Percentiles rank a stretch among this genome's conserved stretches.
Conservation (phyloP, 2,113 vertebrate genomes). For the Hepsetus odoe region DNA sequence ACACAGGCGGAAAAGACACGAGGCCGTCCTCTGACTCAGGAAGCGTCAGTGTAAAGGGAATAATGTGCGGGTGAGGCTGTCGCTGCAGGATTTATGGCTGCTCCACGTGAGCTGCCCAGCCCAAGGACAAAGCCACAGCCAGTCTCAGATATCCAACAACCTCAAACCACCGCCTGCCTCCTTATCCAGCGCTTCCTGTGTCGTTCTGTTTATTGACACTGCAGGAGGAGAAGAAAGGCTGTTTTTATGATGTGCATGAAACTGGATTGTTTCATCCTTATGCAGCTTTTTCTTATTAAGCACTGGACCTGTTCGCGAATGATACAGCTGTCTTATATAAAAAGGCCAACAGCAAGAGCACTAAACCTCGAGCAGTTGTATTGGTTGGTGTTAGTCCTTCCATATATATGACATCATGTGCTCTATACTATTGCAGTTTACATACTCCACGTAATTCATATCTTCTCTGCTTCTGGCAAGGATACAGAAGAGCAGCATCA, state of each 20-base stretch:
- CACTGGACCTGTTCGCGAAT: constrained; percentile 4
- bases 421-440: background rate
- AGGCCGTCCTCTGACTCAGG: constrained; percentile 33
- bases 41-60: constrained; percentile 21
- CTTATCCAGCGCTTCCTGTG: constrained; percentile 41
- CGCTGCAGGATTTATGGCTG: constrained; percentile 49
- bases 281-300: background rate
- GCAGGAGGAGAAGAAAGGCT: background rate
- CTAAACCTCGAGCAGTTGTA: background rate
- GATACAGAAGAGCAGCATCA: background rate
- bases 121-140: constrained; percentile 56
- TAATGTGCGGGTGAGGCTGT: constrained; percentile 19
- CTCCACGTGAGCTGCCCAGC: constrained; percentile 29
- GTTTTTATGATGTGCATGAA: background rate
- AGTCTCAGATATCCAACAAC: constrained; percentile 38
- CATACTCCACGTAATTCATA: background rate
- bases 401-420: background rate
- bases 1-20: constrained; percentile 12
- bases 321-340: background rate
- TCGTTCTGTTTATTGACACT: constrained; percentile 28
- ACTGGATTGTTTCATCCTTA: background rate
- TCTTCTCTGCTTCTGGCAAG: background rate
- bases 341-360: background rate
- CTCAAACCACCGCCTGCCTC: constrained; percentile 16
- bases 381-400: background rate